Base-by-base conservation (phyloP, 1,140 invertebrate species). In the Frieseomelitta varia region DNA sequence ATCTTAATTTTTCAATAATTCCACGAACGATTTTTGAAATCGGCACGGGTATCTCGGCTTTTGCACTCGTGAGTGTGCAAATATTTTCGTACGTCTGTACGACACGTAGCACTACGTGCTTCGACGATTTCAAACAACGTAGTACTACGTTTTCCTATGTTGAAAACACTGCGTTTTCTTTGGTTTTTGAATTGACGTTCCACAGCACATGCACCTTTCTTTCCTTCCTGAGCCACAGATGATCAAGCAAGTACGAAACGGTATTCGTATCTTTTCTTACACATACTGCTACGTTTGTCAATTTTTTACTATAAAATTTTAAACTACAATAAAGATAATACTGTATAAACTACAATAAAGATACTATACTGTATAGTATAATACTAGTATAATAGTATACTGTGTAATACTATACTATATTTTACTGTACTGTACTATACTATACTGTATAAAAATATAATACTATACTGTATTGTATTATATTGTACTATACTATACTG, bases 181-280 rank as follows among this genome's bases (percentile, higher is more conserved):
- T 21, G 73, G 73, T 75, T 75, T 75, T 55, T 75, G 55, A 58
- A 75, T 21, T 58, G 55, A 15, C 27, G 72, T 58, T 30, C 10
- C n/a, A 34, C 53, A 24, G 39, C 73, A 75, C 73, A 55, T 39
- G 73, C 73, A n/a, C 14, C 73, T 10, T 6, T 34, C 55, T 75
- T 75, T 34, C 15, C 73, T 58, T 75, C 39, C 73, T 58, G 30
- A 75, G 24, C 56, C 55, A 58, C 14, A 3, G 34, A 6, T 58
- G 58, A 14, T 21, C 24, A 58, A 75, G 17, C 55, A 39, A 34
- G 27, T 8, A 30, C 1, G 39, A 47, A 47, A 47, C 8, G 39
- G 6, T 39, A 39, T n/a, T n/a, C n/a, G n/a, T n/a, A n/a, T n/a
- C n/a, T n/a, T n/a, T n/a, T n/a, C n/a, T n/a, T n/a, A n/a, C n/a